Base-by-base conservation (phyloP, 2,797 vertebrate genomes). In the Eleutherodactylus coqui region DNA sequence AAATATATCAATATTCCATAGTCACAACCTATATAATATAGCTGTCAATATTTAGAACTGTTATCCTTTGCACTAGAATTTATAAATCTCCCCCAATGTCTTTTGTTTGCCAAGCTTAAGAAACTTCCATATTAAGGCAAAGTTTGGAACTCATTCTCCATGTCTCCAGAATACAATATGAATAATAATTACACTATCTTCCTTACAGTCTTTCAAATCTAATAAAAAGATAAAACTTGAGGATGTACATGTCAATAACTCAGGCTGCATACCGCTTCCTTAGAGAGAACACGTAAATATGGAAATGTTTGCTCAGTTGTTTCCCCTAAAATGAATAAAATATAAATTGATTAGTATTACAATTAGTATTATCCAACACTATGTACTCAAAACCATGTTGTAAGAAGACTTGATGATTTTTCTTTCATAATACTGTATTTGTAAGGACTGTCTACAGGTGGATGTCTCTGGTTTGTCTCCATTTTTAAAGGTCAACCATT, bases 271-370 rank as follows among this genome's bases (percentile, higher is more conserved):
- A 49, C 0, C 85, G 85, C 88, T 93, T 92, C 88, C 90, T 91
- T 84, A 91, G 72, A 41, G 90, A 91, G 88, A 93, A 92, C 85
- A 89, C 86, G 79, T 89, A 88, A 87, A 88, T 91, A 55, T 92
- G 93, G 86, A 93, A 91, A 88, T 92, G 88, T 72, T 90, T 77
- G 29, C 91, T 93, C 89, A 94, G 79, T 88, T 93, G 89, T 88
- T 76, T 91, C 32, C 91, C 90, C 91, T 92, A 49, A 83, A 90
- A 88, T 24, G 76, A 45, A 73, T 0, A 43, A 76, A 38, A 84
- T 17, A n/a, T 0, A 36, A 64, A 55, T 38, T 41, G 8, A 17
- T 77, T 24, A 53, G 49, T 77, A 36, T 53, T 76, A 72, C 24
- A 72, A 38, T 2, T 1, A 64, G 14, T 64, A 64, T 5, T 24